Percentiles rank a stretch among this genome's conserved stretches.
phyloP scores from a whole-genome alignment of 2,113 vertebrate genomes.

The Coptodon bakossiorum region DNA sequence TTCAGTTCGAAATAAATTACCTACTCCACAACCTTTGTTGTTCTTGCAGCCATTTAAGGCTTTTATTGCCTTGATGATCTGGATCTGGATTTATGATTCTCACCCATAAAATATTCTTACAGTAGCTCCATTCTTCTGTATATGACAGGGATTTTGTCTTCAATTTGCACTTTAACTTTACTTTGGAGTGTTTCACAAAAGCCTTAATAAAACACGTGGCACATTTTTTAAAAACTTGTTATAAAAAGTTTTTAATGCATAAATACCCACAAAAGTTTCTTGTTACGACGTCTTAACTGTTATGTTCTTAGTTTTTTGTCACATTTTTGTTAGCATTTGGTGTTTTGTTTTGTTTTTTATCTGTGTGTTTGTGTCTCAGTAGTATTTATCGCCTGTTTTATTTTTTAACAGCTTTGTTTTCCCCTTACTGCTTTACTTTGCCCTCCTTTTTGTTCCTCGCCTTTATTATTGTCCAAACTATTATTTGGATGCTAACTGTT shows the following conservation, averaged over 20 bases:
- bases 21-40: background rate
- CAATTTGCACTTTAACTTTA: background rate
- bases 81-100: background rate
- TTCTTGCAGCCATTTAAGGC: background rate
- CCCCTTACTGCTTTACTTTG: background rate
- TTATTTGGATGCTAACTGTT: background rate
- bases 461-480: background rate
- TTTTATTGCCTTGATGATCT: background rate
- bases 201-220: background rate
- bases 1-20: background rate
- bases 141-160: background rate
- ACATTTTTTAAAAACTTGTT: background rate
- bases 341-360: rapidly evolving
- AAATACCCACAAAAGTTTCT: background rate
- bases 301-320: background rate
- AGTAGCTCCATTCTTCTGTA: background rate
- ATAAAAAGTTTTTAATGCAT: background rate
- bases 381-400: background rate
- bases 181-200: background rate
- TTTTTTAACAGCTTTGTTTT: background rate
- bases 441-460: background rate
- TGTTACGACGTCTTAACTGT: background rate
- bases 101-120: background rate
- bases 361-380: background rate
- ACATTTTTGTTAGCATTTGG: background rate